Conservation (phyloP, 2,797 vertebrate species). For the Sandelia bainsii region DNA sequence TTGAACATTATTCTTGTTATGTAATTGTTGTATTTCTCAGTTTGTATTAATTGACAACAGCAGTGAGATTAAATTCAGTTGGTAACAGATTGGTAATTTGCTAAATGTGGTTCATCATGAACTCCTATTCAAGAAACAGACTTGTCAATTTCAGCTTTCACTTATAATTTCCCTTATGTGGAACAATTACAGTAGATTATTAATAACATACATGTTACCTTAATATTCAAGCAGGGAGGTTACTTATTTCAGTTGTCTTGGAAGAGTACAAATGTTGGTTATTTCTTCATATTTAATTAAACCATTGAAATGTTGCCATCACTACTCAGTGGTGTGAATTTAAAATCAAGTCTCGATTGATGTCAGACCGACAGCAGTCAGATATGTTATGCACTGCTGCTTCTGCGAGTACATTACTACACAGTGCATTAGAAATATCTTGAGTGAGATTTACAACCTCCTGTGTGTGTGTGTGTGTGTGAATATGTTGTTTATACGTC, state of each 20-base stretch:
- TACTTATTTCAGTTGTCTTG: no score
- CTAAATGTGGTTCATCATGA: no score
- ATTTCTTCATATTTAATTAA: background rate
- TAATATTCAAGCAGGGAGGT: background rate
- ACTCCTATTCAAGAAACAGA: no score
- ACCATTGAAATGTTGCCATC: background rate
- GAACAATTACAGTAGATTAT: no score
- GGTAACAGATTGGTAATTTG: no score
- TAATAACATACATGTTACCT: background rate
- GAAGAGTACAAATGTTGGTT: background rate
- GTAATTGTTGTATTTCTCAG: no score
- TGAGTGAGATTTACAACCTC: conserved; percentile 54
- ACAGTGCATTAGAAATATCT: conserved; percentile 42
- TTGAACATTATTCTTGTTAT: no score
- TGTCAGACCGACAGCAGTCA: conserved; percentile 8
- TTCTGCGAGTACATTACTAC: background rate
- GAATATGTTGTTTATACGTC: conserved; percentile 47
- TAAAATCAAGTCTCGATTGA: background rate
- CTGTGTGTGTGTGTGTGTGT: conserved; percentile 21
- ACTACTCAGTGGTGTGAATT: background rate
- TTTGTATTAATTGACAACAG: no score
- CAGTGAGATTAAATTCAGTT: no score
- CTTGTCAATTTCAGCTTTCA: no score
- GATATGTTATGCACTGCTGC: conserved; percentile 1
- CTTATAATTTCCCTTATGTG: no score